Base-by-base conservation (phyloP, 2,888 invertebrate genomes). In the Dryocosmus kuriphilus region DNA sequence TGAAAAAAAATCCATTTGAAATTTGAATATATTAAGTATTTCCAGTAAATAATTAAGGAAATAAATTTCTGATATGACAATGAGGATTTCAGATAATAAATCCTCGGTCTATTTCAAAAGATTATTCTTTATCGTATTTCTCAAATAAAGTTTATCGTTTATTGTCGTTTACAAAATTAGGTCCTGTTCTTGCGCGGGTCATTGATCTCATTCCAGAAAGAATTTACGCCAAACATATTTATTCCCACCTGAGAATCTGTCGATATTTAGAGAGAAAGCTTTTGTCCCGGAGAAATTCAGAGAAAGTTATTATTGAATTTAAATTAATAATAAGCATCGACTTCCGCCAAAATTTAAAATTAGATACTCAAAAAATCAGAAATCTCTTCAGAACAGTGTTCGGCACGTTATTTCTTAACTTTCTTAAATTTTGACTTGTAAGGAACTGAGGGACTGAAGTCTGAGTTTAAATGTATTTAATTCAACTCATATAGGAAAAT, bases 261-360 rank as follows among this genome's bases (percentile, higher is more conserved):
- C 19, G 11, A 63, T 63, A 8, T n/a, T 19, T 22, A n/a, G 0
- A 11, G 35, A 11, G 32, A 35, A 35, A 63, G 35, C n/a, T 41
- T 65, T 65, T 65, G 60, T 22, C 24, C 24, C 38, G 14, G 24
- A 65, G 38, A 65, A 35, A 35, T 65, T 65, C 24, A 65, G 65
- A 41, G 65, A 65, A 41, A 65, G 65, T 41, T 65, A 65, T 38
- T 27, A 24, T 38, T 65, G 41, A 65, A 38, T 65, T 22, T 24
- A 24, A 41, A 24, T 16, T 65, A 14, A 19, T 24, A 41, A 27
- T 24, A 41, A 41, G 6, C 14, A 60, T 27, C 3, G 9, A 55
- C 2, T 55, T n/a, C 55, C n/a, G n/a, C n/a, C n/a, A 4, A 55
- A 55, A 55, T 55, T 55, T 9, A 22, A 55, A 55, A 55, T 55